Evolutionary conservation across 2,888 invertebrate species (phyloP).

Genomic region (Ennomos erosarius): DNA sequence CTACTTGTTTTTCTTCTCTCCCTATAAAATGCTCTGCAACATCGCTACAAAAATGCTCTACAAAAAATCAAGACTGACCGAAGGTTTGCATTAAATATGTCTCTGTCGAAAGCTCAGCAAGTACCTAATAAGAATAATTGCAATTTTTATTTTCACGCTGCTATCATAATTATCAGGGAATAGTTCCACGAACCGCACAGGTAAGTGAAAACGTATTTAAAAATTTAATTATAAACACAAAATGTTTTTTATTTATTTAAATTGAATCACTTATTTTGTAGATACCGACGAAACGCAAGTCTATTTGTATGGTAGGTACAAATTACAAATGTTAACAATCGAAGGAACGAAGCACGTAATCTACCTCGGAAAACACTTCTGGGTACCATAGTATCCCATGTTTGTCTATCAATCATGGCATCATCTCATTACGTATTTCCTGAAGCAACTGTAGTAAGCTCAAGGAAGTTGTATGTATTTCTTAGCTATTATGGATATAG

Average conservation of each 20-base stretch:
- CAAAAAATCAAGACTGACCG: neutral
- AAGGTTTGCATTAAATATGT: no score
- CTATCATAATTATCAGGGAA: constrained; percentile 60
- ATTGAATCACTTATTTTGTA: constrained; percentile 24
- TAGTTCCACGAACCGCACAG: constrained; percentile 59
- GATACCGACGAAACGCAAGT: constrained; percentile 26
- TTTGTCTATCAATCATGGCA: constrained; percentile 2
- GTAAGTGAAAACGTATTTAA: constrained; percentile 47
- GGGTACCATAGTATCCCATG: constrained; percentile 1
- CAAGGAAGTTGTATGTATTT: no score
- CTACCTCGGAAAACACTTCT: no score
- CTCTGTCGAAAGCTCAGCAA: no score
- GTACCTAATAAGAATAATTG: no score
- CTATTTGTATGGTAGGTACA: constrained; percentile 25
- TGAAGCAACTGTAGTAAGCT: constrained; percentile 6
- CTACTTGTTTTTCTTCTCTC: no score
- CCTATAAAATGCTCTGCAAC: no score
- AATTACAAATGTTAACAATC: no score
- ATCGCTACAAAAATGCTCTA: constrained; percentile 7
- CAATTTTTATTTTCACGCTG: constrained; percentile 43
- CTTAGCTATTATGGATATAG: no score
- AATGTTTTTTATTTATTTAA: neutral
- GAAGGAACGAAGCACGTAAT: no score
- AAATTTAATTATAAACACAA: no score
- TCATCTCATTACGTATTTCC: constrained; percentile 21